These are phyloP conservation scores for Saimiri boliviensis DNA, from an alignment of 2,113 vertebrate genomes.

Conservation along the genomic window DNA sequence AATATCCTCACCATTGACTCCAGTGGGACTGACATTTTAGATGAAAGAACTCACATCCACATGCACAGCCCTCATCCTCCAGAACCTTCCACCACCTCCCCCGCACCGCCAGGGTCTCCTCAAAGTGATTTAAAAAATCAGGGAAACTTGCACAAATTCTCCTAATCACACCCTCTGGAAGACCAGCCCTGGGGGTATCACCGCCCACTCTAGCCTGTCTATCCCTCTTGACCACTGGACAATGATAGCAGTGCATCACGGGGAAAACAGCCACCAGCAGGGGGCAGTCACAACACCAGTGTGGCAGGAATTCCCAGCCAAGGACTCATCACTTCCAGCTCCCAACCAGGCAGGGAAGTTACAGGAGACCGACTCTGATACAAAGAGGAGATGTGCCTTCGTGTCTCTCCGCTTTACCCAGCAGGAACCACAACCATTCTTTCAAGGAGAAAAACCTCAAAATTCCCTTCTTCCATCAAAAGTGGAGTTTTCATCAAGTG, in stretches of 20 bases:
- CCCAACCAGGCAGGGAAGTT: not conserved
- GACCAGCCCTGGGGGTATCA: rapidly evolving
- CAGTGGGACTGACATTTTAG: not conserved
- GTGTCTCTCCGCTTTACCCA: not conserved
- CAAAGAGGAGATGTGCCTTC: rapidly evolving
- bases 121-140: slow-evolving; percentile 59
- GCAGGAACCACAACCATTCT: not conserved
- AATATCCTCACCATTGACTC: not conserved
- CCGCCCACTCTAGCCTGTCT: not conserved
- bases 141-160: slow-evolving; percentile 13
- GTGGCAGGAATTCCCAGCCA: no score
- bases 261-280: rapidly evolving
- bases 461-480: not conserved
- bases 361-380: rapidly evolving
- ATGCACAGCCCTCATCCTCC: slow-evolving; percentile 7
- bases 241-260: rapidly evolving
- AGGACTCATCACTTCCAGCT: not conserved
- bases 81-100: slow-evolving; percentile 57
- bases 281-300: not conserved
- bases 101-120: not conserved
- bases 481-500: not conserved
- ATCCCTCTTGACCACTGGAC: not conserved
- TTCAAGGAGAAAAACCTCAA: not conserved
- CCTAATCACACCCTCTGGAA: not conserved
- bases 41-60: not conserved